These are phyloP conservation scores for Lymantria dispar DNA, from an alignment of 2,888 invertebrate species.

Conservation along the genomic window DNA sequence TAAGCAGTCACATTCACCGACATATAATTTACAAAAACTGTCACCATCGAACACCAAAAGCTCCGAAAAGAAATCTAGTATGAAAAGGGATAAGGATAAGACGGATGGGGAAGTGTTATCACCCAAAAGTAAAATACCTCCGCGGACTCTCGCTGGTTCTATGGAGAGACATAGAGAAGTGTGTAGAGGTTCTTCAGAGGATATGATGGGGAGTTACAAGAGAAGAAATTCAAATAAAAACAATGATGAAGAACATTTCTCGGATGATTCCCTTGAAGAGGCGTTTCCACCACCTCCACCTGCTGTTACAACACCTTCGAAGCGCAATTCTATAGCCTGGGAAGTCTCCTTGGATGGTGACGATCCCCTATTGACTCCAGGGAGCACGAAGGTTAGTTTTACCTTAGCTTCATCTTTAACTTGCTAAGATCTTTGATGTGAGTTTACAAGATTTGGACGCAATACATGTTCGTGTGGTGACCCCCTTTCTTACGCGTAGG, in stretches of 20 bases:
- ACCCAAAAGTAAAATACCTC: conserved; percentile 83
- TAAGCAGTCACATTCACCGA: conserved; percentile 68
- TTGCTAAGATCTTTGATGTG: too few relatives aligned
- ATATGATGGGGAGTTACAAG: conserved; percentile 60
- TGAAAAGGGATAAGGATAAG: conserved; percentile 60
- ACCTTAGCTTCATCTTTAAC: background rate
- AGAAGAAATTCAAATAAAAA: conserved; percentile 59
- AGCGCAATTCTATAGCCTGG: conserved; percentile 93
- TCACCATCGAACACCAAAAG: conserved; percentile 69
- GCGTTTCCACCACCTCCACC: conserved; percentile 86
- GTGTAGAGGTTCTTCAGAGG: conserved; percentile 84
- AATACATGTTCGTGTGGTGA: too few relatives aligned
- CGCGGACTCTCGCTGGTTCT: conserved; percentile 86
- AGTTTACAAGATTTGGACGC: too few relatives aligned
- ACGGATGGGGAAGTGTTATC: conserved; percentile 74
- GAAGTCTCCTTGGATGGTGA: conserved; percentile 90
- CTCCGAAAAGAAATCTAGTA: conserved; percentile 57
- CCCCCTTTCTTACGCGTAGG: too few relatives aligned
- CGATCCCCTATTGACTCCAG: conserved; percentile 87
- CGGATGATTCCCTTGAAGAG: conserved; percentile 92
- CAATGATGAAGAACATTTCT: conserved; percentile 85
- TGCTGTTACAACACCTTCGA: conserved; percentile 82
- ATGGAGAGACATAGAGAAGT: conserved; percentile 91
- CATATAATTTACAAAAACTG: conserved; percentile 61
- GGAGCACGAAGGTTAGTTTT: conserved; percentile 84